These are phyloP conservation scores for Noctua comes DNA, from an alignment of 2,888 invertebrate species.

Conservation along the genomic window DNA sequence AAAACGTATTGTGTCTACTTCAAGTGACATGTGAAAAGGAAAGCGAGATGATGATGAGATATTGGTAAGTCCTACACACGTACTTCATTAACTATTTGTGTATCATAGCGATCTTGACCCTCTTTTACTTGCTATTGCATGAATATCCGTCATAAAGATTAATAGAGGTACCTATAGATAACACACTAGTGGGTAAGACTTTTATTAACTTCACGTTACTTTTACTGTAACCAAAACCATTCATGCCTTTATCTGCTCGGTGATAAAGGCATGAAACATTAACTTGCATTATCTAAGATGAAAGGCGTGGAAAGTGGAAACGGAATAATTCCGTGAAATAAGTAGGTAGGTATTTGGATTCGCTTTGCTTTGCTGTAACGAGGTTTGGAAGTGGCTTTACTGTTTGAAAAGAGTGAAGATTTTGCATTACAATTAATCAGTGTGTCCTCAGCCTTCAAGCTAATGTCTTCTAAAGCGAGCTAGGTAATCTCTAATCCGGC, in stretches of 20 bases:
- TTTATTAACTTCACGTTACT: neutral
- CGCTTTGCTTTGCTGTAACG: slow-evolving; percentile 13
- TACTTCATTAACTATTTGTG: neutral
- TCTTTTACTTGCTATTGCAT: slow-evolving; percentile 4
- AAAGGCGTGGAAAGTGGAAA: neutral
- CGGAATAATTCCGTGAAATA: slow-evolving; percentile 20
- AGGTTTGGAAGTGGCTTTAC: neutral
- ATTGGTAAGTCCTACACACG: neutral
- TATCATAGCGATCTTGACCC: slow-evolving; percentile 3
- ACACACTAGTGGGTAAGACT: neutral
- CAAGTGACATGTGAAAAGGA: neutral
- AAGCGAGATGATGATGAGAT: neutral
- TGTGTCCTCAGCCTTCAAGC: slow-evolving; percentile 11
- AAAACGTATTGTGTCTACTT: no score
- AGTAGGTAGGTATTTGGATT: slow-evolving; percentile 1
- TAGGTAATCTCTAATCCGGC: neutral
- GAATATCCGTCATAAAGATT: slow-evolving; percentile 9
- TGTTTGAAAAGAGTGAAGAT: neutral
- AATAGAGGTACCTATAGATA: neutral
- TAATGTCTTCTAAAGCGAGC: slow-evolving; percentile 7
- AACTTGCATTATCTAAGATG: neutral
- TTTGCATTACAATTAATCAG: slow-evolving; percentile 32
- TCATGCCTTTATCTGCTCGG: neutral
- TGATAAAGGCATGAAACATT: neutral
- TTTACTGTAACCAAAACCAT: neutral